Evolutionary conservation across 1,140 invertebrate genomes (phyloP).

Genomic region (Mizuhopecten yessoensis): DNA sequence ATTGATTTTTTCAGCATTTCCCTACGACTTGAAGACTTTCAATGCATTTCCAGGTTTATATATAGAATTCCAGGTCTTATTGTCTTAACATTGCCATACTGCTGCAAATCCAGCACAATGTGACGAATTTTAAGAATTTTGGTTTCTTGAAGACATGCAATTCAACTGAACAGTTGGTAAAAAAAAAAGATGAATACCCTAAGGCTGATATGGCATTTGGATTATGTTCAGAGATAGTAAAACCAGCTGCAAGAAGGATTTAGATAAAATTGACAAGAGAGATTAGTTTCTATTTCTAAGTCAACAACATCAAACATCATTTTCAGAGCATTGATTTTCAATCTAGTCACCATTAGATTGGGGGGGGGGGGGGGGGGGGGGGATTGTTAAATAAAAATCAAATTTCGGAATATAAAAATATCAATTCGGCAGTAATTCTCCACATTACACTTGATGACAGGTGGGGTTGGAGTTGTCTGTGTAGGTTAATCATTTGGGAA

Average conservation of each 20-base stretch:
- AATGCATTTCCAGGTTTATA: background rate
- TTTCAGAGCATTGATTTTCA: background rate
- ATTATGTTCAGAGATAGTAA: background rate
- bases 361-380: no score
- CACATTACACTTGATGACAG: no score
- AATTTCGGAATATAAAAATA: no score
- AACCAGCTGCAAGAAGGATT: constrained; percentile 1
- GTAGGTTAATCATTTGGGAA: no score
- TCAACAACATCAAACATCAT: constrained; percentile 10
- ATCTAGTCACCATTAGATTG: no score
- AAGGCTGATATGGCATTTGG: background rate
- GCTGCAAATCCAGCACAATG: background rate
- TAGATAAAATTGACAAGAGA: background rate
- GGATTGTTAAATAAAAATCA: no score
- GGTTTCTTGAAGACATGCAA: background rate
- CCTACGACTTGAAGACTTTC: constrained; percentile 4
- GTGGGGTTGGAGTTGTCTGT: no score
- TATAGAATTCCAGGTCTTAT: background rate
- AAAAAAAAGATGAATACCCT: background rate
- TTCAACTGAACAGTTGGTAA: background rate
- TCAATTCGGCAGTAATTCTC: no score
- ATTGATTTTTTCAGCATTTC: background rate
- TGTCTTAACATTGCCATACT: background rate
- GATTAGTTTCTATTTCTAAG: no score
- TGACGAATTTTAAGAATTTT: background rate